These are phyloP conservation scores for Macropodus opercularis DNA, from an alignment of 2,797 vertebrate genomes.

Conservation along the genomic window DNA sequence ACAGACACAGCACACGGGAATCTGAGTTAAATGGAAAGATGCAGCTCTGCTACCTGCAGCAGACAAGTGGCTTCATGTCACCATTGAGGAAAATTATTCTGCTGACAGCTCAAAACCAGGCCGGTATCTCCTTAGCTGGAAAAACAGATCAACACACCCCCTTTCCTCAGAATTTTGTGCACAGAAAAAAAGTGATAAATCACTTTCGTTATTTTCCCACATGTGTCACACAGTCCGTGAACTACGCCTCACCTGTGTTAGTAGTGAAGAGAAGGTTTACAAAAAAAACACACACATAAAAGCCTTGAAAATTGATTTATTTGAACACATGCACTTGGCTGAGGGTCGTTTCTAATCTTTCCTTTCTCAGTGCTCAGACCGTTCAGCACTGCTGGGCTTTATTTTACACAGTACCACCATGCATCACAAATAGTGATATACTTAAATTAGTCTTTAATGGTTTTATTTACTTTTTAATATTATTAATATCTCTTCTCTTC, in stretches of 20 bases:
- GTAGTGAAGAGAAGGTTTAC: not conserved
- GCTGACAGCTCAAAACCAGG: not conserved
- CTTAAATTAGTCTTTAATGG: too few species aligned
- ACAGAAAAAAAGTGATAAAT: conserved; percentile 1
- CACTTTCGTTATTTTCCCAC: not conserved
- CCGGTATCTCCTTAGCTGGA: not conserved
- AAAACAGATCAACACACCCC: not conserved
- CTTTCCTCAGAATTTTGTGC: not conserved
- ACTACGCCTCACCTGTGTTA: not conserved
- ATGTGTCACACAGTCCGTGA: not conserved
- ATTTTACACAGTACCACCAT: not conserved
- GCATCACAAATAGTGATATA: too few species aligned
- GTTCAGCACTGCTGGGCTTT: not conserved
- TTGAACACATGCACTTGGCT: not conserved
- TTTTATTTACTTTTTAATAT: too few species aligned
- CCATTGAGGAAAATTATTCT: not conserved
- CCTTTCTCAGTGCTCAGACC: not conserved
- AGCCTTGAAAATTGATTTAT: not conserved
- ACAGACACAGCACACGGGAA: not conserved
- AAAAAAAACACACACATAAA: too few species aligned
- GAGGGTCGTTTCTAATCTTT: not conserved
- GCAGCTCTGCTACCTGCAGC: not conserved
- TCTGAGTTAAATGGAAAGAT: not conserved
- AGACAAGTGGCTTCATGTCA: not conserved
- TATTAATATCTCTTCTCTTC: too few species aligned